Base-by-base conservation (phyloP, 2,113 vertebrate species). In the Malaclemys terrapin region DNA sequence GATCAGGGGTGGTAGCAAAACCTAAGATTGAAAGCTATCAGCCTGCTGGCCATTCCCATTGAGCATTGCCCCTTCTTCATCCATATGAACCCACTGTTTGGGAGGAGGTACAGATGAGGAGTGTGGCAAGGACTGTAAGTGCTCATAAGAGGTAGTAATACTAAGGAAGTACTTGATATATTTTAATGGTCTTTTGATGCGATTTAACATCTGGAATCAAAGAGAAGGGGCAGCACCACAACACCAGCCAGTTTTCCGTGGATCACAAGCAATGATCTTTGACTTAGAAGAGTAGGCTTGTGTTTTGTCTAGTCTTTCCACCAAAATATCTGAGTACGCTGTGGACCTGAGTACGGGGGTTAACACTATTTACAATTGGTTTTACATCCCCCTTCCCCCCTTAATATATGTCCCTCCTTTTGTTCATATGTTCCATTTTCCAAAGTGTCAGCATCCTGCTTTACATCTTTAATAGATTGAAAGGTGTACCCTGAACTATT, bases 401-500 rank as follows among this genome's bases (percentile, higher is more conserved):
- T 90, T 87, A 95, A 96, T 86, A 47, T 82, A 87, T 49, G 89
- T 42, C 93, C 88, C 82, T 50, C 49, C 7, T 92, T 96, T 91
- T 90, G 91, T 79, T 96, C 89, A 54, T 93, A 82, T 96, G 87
- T 93, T 96, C 87, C 93, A 54, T 96, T 97, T 97, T 96, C 96
- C 96, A 96, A 96, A 47, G 16, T 88, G 96, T 98, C 97, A 98
- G 97, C 96, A 94, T 65, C 95, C 93, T 93, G 89, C 93, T 87
- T 90, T 47, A 89, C 93, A 75, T 94, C 93, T 91, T 19, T 49
- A 85, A 88, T n/a, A 96, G 96, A 98, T 76, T 94, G 97, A 97
- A 97, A 98, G 97, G 95, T 98, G 98, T 92, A 97, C 95, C 97
- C 97, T 91, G 53, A 20, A 92, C 89, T 95, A 98, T 98, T 94